Base-by-base conservation (phyloP, 2,888 invertebrate species). In the Philonicus albiceps region DNA sequence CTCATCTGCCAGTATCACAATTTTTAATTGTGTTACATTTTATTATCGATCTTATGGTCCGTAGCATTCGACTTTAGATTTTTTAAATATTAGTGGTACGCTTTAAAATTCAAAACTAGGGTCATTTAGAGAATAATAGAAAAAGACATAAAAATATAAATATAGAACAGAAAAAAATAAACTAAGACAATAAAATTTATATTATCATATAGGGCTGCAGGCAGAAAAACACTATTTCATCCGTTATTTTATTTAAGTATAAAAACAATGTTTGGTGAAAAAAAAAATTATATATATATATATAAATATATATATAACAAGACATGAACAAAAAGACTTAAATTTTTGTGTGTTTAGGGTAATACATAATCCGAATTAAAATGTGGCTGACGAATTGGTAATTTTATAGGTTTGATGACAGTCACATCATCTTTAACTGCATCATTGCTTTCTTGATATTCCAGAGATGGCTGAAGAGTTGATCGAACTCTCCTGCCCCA, bases 341-440 rank as follows among this genome's bases (percentile, higher is more conserved):
- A 53, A 13, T n/a, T 49, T 53, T 30, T 37, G 7, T 11, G 11
- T n/a, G 43, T 5, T 80, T 49, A 73, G 11, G 37, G 22, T 11
- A 83, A n/a, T 19, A 83, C 83, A 64, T 83, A 83, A 83, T 89
- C 89, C 5, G 88, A 87, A 74, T 88, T 88, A 73, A 89, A 89
- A 88, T 89, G 89, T 22, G 89, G 89, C 75, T 89, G 89, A 16
- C 89, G 87, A 86, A 88, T 86, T 4, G 87, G 86, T 55, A 89
- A 27, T 43, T 88, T 88, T 0, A 89, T 78, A 86, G 87, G 87
- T 55, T 86, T 87, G 16, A 87, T 76, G 31, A 85, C 85, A 13
- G 86, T 31, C 73, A 81, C 80, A 74, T 88, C 81, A 7, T 87
- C 88, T 19, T 80, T 76, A 7, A 76, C 86, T 81, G 88, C 43